phyloP scores from a whole-genome alignment of 2,888 invertebrate species.

The Eumerus sabulonum region DNA sequence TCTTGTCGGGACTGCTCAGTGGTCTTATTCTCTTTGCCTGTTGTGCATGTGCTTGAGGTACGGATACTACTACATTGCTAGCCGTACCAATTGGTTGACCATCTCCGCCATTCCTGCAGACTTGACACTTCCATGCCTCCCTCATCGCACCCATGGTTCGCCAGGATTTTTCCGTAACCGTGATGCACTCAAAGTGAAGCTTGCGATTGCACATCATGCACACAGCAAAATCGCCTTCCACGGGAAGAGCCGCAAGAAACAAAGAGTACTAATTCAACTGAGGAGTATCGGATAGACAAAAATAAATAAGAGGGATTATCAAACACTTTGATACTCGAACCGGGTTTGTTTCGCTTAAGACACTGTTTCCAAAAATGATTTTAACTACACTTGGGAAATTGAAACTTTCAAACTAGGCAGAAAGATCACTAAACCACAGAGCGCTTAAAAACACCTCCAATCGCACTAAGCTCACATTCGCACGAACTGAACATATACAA shows the following conservation, averaged over 20 bases:
- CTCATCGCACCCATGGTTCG: conserved; percentile 6
- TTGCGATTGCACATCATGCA: conserved; percentile 7
- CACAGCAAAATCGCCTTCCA: conserved; percentile 1
- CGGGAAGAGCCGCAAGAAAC: conserved; percentile 1
- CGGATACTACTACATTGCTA: background rate
- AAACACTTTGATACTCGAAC: no score
- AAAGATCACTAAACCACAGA: no score
- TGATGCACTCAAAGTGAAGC: conserved; percentile 7
- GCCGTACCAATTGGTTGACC: background rate
- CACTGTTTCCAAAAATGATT: no score
- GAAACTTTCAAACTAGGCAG: no score
- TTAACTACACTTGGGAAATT: no score
- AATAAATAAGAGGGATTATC: no score
- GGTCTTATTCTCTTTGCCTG: background rate
- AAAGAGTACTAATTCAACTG: no score
- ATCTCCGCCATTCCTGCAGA: background rate
- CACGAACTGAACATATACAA: no score
- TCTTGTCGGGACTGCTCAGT: background rate
- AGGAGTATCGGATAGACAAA: no score
- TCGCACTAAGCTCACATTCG: no score
- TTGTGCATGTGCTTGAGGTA: background rate
- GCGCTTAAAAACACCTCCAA: no score
- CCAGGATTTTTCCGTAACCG: conserved; percentile 11
- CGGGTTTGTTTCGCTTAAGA: no score
- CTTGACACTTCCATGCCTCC: conserved; percentile 1